Evolutionary conservation across 2,797 vertebrate genomes (phyloP).

Genomic region (Myiothlypis chrysogaster): DNA sequence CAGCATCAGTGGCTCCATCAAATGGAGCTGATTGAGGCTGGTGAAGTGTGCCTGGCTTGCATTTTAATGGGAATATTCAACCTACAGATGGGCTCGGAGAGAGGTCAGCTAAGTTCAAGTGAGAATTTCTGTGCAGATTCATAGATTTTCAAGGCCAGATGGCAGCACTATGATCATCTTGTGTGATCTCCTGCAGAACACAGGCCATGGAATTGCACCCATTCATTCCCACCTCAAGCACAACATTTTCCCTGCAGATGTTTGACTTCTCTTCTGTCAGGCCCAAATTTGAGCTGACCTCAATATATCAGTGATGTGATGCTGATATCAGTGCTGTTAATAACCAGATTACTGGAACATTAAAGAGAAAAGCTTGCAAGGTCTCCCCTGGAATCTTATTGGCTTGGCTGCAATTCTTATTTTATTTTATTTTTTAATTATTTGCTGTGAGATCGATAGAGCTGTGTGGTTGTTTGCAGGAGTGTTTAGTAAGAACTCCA

Average conservation of each 20-base stretch:
- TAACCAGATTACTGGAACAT: not conserved
- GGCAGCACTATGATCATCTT: not conserved
- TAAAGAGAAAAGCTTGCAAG: not conserved
- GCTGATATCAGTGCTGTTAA: not conserved
- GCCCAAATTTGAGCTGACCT: not conserved
- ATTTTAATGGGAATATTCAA: not conserved
- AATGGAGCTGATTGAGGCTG: not conserved
- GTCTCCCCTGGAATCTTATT: not conserved
- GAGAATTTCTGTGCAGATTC: not conserved
- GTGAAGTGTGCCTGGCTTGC: not conserved
- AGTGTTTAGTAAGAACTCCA: not conserved
- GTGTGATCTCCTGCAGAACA: not conserved
- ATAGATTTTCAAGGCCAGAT: conserved; percentile 27
- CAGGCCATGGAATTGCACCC: not conserved
- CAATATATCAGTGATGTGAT: not conserved
- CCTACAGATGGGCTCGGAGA: conserved; percentile 4
- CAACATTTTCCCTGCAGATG: not conserved
- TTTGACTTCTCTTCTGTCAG: not conserved
- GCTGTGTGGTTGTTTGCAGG: not conserved
- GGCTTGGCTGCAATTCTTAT: not conserved
- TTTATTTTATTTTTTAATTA: not conserved
- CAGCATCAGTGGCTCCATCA: not conserved
- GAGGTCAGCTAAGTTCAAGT: conserved; percentile 31
- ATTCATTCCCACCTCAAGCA: not conserved
- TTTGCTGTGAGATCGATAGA: not conserved